phyloP scores from a whole-genome alignment of 2,888 invertebrate species.

The Eudasyphora cyanicolor region DNA sequence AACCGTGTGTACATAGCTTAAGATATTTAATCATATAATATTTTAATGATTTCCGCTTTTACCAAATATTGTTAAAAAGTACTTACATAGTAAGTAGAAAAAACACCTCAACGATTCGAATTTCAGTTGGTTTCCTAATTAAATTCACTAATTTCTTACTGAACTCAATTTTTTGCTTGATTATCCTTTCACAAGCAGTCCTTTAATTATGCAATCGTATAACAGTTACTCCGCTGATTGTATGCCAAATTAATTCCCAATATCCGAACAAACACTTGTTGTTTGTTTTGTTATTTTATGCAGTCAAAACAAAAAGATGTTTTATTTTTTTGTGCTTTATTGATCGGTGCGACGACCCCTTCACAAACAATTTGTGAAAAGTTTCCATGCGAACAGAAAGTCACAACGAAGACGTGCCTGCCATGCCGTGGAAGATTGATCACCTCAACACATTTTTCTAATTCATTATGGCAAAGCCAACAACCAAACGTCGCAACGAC shows the following conservation, averaged over 20 bases:
- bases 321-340: not conserved
- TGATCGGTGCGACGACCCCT: conserved; percentile 42
- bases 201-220: not conserved
- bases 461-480: conserved; percentile 37
- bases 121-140: too few relatives aligned
- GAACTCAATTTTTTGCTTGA: too few relatives aligned
- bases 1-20: too few relatives aligned
- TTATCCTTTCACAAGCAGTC: too few relatives aligned
- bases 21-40: too few relatives aligned
- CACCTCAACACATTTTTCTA: conserved; percentile 51
- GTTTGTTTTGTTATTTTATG: conserved; percentile 15
- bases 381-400: conserved; percentile 40
- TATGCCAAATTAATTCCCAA: conserved; percentile 19
- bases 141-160: too few relatives aligned
- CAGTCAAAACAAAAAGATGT: conserved; percentile 15
- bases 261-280: conserved; percentile 1
- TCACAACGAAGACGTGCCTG: conserved; percentile 23
- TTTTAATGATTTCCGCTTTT: too few relatives aligned
- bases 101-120: too few relatives aligned
- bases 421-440: conserved; percentile 58
- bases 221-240: conserved; percentile 7
- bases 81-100: too few relatives aligned
- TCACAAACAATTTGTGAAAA: conserved; percentile 36
- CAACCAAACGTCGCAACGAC: not conserved
- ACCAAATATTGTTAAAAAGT: too few relatives aligned